Evolutionary conservation across 2,797 vertebrate genomes (phyloP).

Genomic region (Acanthiza pusilla): DNA sequence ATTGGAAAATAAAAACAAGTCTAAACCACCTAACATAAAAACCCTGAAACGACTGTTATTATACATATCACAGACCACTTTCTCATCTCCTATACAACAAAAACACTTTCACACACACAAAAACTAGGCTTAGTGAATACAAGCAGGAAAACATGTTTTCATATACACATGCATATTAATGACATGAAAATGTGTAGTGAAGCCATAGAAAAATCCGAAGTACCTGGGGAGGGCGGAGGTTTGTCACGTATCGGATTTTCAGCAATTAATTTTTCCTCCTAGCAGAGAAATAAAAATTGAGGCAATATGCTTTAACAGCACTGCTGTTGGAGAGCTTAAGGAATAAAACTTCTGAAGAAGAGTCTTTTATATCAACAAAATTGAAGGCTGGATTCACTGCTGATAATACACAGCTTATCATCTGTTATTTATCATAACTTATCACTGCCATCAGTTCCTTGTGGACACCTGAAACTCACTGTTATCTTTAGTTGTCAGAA

Average conservation of each 20-base stretch:
- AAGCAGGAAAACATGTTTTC: neutral
- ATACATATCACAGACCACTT: neutral
- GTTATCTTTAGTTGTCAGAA: neutral
- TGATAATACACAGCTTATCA: neutral
- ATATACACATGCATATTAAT: neutral
- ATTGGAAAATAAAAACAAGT: neutral
- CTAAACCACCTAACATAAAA: neutral
- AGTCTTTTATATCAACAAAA: neutral
- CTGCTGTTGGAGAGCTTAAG: neutral
- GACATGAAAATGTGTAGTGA: neutral
- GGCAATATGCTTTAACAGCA: neutral
- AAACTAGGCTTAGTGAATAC: neutral
- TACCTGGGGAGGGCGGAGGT: constrained; percentile 71
- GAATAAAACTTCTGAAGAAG: neutral
- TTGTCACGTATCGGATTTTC: constrained; percentile 42
- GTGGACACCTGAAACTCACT: neutral
- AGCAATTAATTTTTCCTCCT: constrained; percentile 55
- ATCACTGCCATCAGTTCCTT: neutral
- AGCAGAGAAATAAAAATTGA: neutral
- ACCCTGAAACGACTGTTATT: neutral
- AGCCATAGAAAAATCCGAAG: neutral
- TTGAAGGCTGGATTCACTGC: neutral
- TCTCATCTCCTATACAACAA: neutral
- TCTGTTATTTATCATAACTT: neutral
- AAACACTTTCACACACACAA: neutral